Conservation (phyloP, 2,113 vertebrate species). For the Ibidorhyncha struthersii region DNA sequence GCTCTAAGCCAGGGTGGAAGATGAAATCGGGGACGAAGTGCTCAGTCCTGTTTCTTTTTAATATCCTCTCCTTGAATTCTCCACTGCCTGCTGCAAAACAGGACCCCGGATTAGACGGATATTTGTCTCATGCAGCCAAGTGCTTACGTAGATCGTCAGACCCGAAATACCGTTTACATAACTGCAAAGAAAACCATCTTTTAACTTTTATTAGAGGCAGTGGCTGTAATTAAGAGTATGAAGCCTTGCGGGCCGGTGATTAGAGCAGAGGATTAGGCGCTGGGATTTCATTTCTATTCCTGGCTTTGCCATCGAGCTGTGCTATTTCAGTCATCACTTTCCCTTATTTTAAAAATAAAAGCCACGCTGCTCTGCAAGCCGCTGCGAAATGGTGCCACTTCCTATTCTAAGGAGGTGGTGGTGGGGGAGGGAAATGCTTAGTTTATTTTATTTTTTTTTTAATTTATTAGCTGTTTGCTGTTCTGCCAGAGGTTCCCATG, state of each 20-base stretch:
- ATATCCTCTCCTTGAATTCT: neutral
- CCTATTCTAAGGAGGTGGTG: neutral
- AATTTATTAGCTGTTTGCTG: neutral
- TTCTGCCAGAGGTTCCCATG: neutral
- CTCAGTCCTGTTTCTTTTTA: neutral
- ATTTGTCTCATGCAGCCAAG: neutral
- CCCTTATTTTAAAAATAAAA: neutral
- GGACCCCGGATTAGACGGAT: neutral
- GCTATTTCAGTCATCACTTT: neutral
- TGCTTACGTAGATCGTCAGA: neutral
- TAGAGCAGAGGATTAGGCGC: neutral
- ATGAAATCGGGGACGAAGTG: fast-evolving
- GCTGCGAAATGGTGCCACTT: neutral
- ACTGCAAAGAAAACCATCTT: neutral
- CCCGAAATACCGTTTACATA: neutral
- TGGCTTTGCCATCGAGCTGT: neutral
- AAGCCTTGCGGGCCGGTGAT: neutral
- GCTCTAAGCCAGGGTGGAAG: neutral
- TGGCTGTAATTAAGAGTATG: constrained; percentile 22
- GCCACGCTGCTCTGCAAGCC: fast-evolving
- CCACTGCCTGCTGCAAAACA: neutral
- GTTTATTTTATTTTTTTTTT: neutral
- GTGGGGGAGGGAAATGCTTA: fast-evolving
- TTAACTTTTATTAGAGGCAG: neutral
- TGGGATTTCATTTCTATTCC: constrained; percentile 51